Evolutionary conservation across 1,140 invertebrate species (phyloP), one percentile per base, ranked within the genome.

Genomic region (Penaeus chinensis): DNA sequence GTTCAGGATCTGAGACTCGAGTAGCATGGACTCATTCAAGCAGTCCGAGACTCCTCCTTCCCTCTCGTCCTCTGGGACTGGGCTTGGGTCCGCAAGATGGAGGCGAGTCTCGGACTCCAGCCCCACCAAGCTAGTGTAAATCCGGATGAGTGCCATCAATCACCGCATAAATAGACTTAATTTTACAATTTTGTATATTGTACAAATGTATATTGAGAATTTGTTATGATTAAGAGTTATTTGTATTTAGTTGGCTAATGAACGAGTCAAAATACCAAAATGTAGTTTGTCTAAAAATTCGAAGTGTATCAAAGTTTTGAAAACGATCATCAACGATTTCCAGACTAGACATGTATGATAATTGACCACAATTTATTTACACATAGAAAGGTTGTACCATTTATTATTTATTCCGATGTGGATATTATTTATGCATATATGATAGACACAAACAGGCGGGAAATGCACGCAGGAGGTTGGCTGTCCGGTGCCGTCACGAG

Each of bases 181-280:
- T 82, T 87, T 87, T 87, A 77, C 86, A 87, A 78, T 87, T 87
- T 87, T 87, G 86, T 87, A 87, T 87, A 87, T 87, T 87, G 86
- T 87, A 87, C 86, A 87, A 87, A 87, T 87, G 80, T 87, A 87
- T 87, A 87, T 82, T 79, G 74, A 69, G 66, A 65, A 74, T 87
- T 66, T 61, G 65, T 87, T 77, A 87, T 87, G 71, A 87, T 87
- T 87, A 87, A 87, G 86, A 83, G 65, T 54, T 76, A 76, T 87
- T 87, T 87, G 86, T 87, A 87, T 87, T 87, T 82, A 83, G 86
- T 87, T 87, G 47, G 79, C 79, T 81, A 16, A 77, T 24, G 54
- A 42, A 62, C 54, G 62, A 78, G 69, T 74, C 66, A 78, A 85
- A 78, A 83, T 82, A 87, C 86, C 76, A 82, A 87, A 65, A 78